phyloP scores from a whole-genome alignment of 2,888 invertebrate species.

The Meganola albula region DNA sequence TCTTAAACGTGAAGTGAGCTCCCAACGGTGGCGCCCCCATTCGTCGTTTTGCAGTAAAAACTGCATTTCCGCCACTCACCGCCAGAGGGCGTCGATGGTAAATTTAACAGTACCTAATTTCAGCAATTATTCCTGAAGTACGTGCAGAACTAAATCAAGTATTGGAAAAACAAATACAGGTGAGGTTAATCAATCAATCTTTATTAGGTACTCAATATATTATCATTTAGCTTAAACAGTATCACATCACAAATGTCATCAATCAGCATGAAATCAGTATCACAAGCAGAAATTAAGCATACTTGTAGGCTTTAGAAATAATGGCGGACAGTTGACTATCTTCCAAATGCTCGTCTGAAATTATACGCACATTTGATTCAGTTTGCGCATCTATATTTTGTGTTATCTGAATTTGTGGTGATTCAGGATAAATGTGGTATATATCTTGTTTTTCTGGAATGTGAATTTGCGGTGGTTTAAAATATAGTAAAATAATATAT shows the following conservation, averaged over 20 bases:
- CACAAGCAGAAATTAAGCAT: conserved; percentile 6
- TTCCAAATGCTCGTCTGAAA: conserved; percentile 5
- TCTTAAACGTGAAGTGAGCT: too few relatives aligned
- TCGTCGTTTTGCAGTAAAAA: too few relatives aligned
- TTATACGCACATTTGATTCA: conserved; percentile 5
- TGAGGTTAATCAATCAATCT: neutral
- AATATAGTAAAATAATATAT: conserved; percentile 4
- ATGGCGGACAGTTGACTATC: conserved; percentile 4
- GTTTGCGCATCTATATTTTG: conserved; percentile 6
- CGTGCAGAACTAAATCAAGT: conserved; percentile 1
- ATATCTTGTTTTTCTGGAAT: conserved; percentile 3
- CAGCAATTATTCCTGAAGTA: conserved; percentile 1
- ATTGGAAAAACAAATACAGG: conserved; percentile 2
- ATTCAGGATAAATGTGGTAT: conserved; percentile 6
- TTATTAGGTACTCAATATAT: neutral
- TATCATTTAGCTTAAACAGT: conserved; percentile 1
- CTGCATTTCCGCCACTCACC: too few relatives aligned
- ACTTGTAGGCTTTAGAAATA: conserved; percentile 7
- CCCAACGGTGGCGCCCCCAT: too few relatives aligned
- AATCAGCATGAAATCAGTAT: conserved; percentile 4
- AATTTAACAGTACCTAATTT: too few relatives aligned
- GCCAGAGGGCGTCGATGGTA: too few relatives aligned
- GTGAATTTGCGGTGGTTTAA: conserved; percentile 6
- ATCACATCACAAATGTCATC: conserved; percentile 5
- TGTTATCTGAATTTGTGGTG: conserved; percentile 5